Percentiles rank a stretch among this genome's conserved stretches.
Evolutionary conservation across 1,140 invertebrate genomes (phyloP).

Genomic region (Coptotermes formosanus): DNA sequence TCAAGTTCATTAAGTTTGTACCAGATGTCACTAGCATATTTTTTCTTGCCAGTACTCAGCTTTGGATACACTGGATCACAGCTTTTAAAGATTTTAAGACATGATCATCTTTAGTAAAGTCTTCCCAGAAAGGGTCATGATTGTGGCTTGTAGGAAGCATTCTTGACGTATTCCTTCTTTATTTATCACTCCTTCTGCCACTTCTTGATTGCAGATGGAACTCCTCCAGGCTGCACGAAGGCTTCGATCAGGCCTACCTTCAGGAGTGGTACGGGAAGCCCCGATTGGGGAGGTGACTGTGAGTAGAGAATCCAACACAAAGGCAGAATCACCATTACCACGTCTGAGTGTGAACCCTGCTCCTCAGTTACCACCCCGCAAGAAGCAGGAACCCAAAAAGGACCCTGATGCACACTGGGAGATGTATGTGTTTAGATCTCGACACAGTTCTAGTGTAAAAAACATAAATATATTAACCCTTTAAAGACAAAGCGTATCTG

Average conservation of each 20-base stretch:
- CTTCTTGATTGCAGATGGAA: conserved; percentile 51
- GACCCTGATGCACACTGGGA: conserved; percentile 9
- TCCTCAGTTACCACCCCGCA: background rate
- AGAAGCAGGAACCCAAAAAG: background rate
- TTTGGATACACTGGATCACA: too few species aligned
- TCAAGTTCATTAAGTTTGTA: too few species aligned
- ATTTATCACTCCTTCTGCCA: background rate
- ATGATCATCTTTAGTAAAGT: too few species aligned
- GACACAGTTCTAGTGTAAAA: background rate
- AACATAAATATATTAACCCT: background rate
- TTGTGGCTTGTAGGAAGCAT: too few species aligned
- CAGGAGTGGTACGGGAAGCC: conserved; percentile 37
- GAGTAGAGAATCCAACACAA: conserved; percentile 55
- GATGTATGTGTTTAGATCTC: background rate
- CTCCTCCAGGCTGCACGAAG: conserved; percentile 63
- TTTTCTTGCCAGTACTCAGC: too few species aligned
- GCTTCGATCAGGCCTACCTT: conserved; percentile 50
- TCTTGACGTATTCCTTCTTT: too few species aligned
- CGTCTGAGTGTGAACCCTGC: conserved; percentile 19
- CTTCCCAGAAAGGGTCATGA: too few species aligned
- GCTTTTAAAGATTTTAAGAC: too few species aligned
- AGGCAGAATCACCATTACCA: conserved; percentile 33
- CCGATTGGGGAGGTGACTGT: background rate
- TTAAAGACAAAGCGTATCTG: too few species aligned
- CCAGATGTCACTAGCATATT: too few species aligned